Evolutionary conservation across 1,140 invertebrate genomes (phyloP), one percentile per base, ranked within the genome.

Genomic region (Penaeus vannamei): DNA sequence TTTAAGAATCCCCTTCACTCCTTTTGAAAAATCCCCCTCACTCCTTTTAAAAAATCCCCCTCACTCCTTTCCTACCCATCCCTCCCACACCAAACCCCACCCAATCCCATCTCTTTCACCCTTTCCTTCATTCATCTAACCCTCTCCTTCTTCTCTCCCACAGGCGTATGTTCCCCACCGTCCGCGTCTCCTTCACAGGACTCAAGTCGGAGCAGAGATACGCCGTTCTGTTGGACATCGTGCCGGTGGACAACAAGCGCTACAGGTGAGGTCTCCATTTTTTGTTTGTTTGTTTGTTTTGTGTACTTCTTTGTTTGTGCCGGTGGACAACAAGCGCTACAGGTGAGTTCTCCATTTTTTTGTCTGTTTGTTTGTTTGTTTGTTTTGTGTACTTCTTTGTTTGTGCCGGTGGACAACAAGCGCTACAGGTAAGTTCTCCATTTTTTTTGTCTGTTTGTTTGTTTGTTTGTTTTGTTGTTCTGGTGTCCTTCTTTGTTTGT

Each of bases 141-240:
- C 36, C 36, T 60, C 23, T 76, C 22, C 20, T 64, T 59, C 87
- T 42, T 82, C 82, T 80, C 53, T 86, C 59, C 91, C 89, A 76
- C 92, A 96, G 95, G 92, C 93, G 95, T 61, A 96, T 96, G 95
- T 96, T 96, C 92, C 95, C 95, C 8, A 95, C 95, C 2, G 92
- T 96, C 14, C 93, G 95, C 90, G 94, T 95, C 5, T 95, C 94
- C 0, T 95, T 96, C 92, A 93, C 93, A 17, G 94, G 94, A 26
- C 92, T 95, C 29, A 93, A 94, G 60, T 92, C 93, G 7, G 93
- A 94, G 62, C 91, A 92, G 29, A 90, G 92, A 64, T 96, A 95
- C 92, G 93, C 93, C 32, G 95, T 96, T 0, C 92, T 95, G 23
- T 93, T 96, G 93, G 95, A 96, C 93, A 95, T 96, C 87, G 94